These are phyloP conservation scores for Polyommatus icarus DNA, from an alignment of 2,888 invertebrate genomes.

Conservation along the genomic window DNA sequence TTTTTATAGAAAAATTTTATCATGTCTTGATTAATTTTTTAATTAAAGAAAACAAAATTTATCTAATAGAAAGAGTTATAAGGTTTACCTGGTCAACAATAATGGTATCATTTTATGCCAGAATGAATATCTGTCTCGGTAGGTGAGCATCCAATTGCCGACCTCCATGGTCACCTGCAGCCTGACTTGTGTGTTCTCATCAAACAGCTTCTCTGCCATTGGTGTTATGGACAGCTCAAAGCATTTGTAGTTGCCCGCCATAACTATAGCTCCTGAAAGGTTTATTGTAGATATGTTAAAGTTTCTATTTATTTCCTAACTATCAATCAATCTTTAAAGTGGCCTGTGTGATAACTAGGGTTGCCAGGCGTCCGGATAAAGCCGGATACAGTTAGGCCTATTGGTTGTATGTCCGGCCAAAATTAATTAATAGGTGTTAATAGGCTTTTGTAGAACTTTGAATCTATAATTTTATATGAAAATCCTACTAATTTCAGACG, in stretches of 20 bases:
- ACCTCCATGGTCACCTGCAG: slow-evolving; percentile 88
- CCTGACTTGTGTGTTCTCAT: slow-evolving; percentile 89
- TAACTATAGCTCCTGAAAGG: slow-evolving; percentile 78
- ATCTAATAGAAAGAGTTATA: background rate
- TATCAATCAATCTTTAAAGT: background rate
- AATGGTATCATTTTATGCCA: slow-evolving; percentile 93
- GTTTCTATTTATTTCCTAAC: background rate
- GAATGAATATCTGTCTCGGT: slow-evolving; percentile 93
- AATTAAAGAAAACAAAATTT: background rate
- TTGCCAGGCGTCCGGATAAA: no score
- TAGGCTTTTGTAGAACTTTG: no score
- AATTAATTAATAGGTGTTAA: no score
- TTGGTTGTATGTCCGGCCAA: no score
- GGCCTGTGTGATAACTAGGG: background rate
- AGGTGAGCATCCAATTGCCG: slow-evolving; percentile 87
- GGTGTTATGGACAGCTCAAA: slow-evolving; percentile 87
- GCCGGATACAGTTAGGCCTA: no score
- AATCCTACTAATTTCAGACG: no score
- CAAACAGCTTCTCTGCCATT: slow-evolving; percentile 93
- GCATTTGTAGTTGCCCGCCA: slow-evolving; percentile 85
- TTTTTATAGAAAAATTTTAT: no score
- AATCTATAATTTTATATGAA: no score
- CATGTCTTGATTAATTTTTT: no score
- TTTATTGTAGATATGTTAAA: background rate
- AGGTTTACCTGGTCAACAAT: slow-evolving; percentile 86